These are phyloP conservation scores for Acrobasis repandana DNA, from an alignment of 2,888 invertebrate species.

Conservation along the genomic window DNA sequence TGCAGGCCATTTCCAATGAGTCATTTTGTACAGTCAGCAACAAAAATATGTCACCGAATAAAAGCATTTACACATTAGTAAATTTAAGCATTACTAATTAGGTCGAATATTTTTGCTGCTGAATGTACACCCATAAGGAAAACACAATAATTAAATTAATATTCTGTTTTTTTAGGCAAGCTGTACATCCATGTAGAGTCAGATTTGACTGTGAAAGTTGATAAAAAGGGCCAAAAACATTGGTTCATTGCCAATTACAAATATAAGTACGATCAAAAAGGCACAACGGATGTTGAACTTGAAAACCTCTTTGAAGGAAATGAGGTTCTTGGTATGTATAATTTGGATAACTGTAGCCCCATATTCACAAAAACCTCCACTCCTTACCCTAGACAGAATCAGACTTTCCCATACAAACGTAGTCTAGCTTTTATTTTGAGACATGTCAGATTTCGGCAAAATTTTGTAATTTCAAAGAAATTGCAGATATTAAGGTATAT, in stretches of 20 bases:
- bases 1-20: no score
- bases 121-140: background rate
- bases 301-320: slow-evolving; percentile 41
- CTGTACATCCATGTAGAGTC: slow-evolving; percentile 27
- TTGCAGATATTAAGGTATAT: no score
- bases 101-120: no score
- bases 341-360: background rate
- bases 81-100: no score
- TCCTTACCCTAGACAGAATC: no score
- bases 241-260: slow-evolving; percentile 34
- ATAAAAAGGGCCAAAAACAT: slow-evolving; percentile 23
- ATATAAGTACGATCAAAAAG: slow-evolving; percentile 34
- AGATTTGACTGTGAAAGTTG: slow-evolving; percentile 15
- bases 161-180: slow-evolving; percentile 26
- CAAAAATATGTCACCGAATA: no score
- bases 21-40: no score
- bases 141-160: background rate
- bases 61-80: no score
- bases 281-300: slow-evolving; percentile 36
- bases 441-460: no score
- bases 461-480: no score
- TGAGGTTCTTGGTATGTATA: slow-evolving; percentile 38
- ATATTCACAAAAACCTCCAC: slow-evolving; percentile 6
- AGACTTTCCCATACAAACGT: no score
- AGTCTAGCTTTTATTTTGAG: no score